Evolutionary conservation across 2,888 invertebrate genomes (phyloP).

Genomic region (Oconnorella tubifera): DNA sequence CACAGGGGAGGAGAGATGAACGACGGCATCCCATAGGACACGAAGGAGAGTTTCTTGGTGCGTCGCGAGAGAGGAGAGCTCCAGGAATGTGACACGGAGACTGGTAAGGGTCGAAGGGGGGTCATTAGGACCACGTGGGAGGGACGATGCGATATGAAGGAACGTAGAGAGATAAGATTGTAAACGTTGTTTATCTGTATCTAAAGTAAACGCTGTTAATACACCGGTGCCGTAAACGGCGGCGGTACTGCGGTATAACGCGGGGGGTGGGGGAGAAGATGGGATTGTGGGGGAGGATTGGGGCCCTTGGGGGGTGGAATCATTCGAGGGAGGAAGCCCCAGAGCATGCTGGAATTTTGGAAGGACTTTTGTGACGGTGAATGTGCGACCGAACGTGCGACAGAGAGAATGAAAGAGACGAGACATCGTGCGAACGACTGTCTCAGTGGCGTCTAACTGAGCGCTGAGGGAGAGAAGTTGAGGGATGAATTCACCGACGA

Average conservation of each 20-base stretch:
- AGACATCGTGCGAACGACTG: conserved; percentile 60
- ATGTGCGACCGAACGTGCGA: conserved; percentile 67
- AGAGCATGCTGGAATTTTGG: conserved; percentile 17
- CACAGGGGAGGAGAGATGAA: conserved; percentile 65
- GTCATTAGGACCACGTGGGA: background rate
- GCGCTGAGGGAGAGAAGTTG: conserved; percentile 62
- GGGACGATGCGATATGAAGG: background rate
- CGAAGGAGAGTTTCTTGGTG: conserved; percentile 64
- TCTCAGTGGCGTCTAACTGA: conserved; percentile 61
- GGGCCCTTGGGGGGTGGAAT: background rate
- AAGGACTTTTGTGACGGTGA: conserved; percentile 58
- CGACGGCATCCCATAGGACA: conserved; percentile 68
- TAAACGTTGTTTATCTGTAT: background rate
- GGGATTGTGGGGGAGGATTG: too few species aligned
- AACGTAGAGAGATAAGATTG: background rate
- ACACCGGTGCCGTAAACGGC: conserved; percentile 56
- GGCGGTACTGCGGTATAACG: conserved; percentile 51
- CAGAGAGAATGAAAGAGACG: conserved; percentile 63
- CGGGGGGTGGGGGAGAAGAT: background rate
- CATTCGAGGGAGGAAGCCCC: background rate
- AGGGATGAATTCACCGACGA: conserved; percentile 58
- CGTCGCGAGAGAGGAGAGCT: conserved; percentile 49
- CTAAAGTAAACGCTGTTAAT: background rate
- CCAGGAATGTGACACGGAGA: conserved; percentile 48
- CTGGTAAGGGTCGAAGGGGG: conserved; percentile 58